A percentile compares a stretch with the other conserved stretches of the same genome.
Conservation (phyloP, 2,113 vertebrate genomes). For the Anoplopoma fimbria region DNA sequence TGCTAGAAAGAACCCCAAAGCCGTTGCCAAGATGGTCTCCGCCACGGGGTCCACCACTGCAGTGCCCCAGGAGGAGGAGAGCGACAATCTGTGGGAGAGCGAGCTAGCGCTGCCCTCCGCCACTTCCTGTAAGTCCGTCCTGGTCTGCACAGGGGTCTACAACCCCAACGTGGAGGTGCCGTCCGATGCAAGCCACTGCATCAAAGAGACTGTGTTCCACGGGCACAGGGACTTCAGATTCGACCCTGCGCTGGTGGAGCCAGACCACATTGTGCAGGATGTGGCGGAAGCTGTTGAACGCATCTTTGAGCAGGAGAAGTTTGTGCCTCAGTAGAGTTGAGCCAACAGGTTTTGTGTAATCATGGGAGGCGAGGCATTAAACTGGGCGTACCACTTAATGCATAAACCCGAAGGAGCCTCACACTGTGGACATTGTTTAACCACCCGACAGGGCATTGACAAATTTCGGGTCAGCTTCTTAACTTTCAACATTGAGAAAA, state of each 20-base stretch:
- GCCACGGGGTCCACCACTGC: slow-evolving; percentile 69
- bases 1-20: slow-evolving; percentile 71
- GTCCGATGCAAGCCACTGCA: slow-evolving; percentile 65
- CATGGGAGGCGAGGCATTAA: not conserved
- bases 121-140: slow-evolving; percentile 88
- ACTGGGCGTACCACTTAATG: slow-evolving; percentile 34
- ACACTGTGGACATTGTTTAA: slow-evolving; percentile 71
- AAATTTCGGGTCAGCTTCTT: slow-evolving; percentile 35
- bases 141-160: slow-evolving; percentile 93
- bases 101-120: slow-evolving; percentile 85
- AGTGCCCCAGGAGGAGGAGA: slow-evolving; percentile 76
- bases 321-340: slow-evolving; percentile 73
- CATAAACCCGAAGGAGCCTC: slow-evolving; percentile 32
- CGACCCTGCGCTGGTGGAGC: slow-evolving; percentile 87
- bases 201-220: slow-evolving; percentile 86
- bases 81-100: slow-evolving; percentile 79
- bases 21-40: slow-evolving; percentile 77
- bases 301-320: slow-evolving; percentile 90
- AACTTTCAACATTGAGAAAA: slow-evolving; percentile 26
- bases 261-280: slow-evolving; percentile 86
- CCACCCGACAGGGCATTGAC: slow-evolving; percentile 45
- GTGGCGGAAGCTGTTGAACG: slow-evolving; percentile 89
- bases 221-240: slow-evolving; percentile 92
- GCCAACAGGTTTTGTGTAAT: not conserved
- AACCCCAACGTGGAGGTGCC: slow-evolving; percentile 81